Conservation (phyloP, 2,797 vertebrate species). For the Artibeus jamaicensis region DNA sequence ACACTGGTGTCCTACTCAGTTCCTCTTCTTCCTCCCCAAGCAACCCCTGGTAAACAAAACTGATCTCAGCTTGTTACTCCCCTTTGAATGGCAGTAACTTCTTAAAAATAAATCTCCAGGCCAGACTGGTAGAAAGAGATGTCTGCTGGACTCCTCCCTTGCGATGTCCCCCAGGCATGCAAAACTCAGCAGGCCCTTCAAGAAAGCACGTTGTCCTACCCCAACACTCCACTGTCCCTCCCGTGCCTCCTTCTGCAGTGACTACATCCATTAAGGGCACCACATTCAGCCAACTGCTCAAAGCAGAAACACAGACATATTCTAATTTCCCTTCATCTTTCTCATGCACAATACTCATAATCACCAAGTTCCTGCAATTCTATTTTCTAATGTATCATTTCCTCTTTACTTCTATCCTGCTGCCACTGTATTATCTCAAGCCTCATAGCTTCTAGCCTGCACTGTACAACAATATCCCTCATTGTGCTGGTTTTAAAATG, state of each 20-base stretch:
- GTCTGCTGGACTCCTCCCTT: not conserved
- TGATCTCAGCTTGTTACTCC: not conserved
- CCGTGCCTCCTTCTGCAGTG: not conserved
- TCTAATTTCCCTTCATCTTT: not conserved
- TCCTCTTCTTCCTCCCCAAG: not conserved
- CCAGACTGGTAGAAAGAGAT: not conserved
- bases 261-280: not conserved
- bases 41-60: not conserved
- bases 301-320: not conserved
- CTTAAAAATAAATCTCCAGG: not conserved
- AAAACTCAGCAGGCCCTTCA: not conserved
- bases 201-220: not conserved
- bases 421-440: not conserved
- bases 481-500: not conserved
- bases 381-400: not conserved
- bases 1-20: not conserved
- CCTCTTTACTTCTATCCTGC: not conserved
- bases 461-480: not conserved
- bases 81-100: not conserved
- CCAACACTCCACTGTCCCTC: too few species aligned
- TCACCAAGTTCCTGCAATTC: not conserved
- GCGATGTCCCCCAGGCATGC: accelerated
- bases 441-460: not conserved
- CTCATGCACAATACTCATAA: not conserved
- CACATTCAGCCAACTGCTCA: not conserved